Base-by-base conservation (phyloP, 2,888 invertebrate genomes). In the Latrodectus elegans region DNA sequence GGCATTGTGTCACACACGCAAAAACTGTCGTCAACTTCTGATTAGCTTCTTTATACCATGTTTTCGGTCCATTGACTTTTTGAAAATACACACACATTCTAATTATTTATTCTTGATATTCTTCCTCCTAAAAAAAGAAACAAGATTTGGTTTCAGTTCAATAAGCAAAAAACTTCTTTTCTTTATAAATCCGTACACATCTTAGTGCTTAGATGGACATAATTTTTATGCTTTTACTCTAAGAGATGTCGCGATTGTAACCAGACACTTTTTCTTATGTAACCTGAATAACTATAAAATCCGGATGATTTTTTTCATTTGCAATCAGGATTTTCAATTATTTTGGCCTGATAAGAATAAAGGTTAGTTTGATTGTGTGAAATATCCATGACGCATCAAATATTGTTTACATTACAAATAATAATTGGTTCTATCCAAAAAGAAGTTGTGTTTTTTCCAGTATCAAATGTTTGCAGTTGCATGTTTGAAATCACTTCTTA, bases 121-220 rank as follows among this genome's bases (percentile, higher is more conserved):
- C 60, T 15, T 60, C 60, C 60, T 60, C 60, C 60, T n/a, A 60
- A 60, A 60, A 55, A 60, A 60, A 60, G 60, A 60, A 60, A 60
- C 60, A 60, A 8, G 10, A 60, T 60, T 60, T 60, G 60, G 60
- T 60, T 60, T 60, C 60, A 60, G 60, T 60, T 60, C 60, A 60
- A 60, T 60, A 60, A 60, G 8, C 60, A 60, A 55, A n/a, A 55
- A 60, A n/a, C 60, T 60, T 60, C 14, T 10, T 60, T 60, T 60
- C 14, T 60, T 60, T 60, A 15, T 60, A 60, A 60, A n/a, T 60
- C 38, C 38, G 4, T 38, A 38, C 38, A 38, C 38, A 38, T 38
- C n/a, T 11, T 11, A 11, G 60, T 60, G 12, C 6, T 60, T 11
- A 60, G 60, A 60, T 60, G 60, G 60, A 60, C 60, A n/a, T 11